These are phyloP conservation scores for Dryococelus australis DNA, from an alignment of 2,888 invertebrate genomes.

Conservation along the genomic window DNA sequence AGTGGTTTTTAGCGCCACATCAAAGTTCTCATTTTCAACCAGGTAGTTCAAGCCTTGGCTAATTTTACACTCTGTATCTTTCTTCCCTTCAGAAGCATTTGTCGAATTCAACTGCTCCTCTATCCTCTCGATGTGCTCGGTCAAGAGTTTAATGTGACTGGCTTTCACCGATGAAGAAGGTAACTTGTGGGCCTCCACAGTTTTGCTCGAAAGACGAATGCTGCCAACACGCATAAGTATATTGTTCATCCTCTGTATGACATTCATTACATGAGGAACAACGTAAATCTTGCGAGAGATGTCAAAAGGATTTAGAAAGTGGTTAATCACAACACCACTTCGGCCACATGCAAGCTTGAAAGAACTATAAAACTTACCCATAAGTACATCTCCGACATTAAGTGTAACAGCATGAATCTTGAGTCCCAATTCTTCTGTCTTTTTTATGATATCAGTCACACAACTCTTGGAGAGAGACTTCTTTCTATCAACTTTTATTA, in stretches of 20 bases:
- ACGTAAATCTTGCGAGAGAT: neutral
- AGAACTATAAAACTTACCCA: conserved; percentile 5
- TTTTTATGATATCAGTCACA: neutral
- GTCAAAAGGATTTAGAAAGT: neutral
- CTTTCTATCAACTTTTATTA: neutral
- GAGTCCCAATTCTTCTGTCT: neutral
- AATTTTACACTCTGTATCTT: conserved; percentile 10
- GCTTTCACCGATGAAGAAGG: neutral
- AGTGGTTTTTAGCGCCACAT: neutral
- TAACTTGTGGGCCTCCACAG: neutral
- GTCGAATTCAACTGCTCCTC: neutral
- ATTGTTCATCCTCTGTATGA: conserved; percentile 16
- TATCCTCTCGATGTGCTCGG: neutral
- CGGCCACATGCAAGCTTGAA: neutral
- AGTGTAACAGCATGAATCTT: neutral
- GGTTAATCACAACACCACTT: neutral
- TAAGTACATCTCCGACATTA: neutral
- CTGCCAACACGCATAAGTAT: neutral
- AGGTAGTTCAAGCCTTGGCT: conserved; percentile 8
- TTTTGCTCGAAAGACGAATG: neutral
- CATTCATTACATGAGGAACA: conserved; percentile 4
- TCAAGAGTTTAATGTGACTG: conserved; percentile 1
- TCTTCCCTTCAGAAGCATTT: neutral
- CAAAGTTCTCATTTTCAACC: conserved; percentile 8
- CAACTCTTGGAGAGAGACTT: neutral